Evolutionary conservation across 92 coral and sea anemone genomes (phyloP), one percentile per base, ranked within the genome.

Genomic region (Zoanthus solanderi): DNA sequence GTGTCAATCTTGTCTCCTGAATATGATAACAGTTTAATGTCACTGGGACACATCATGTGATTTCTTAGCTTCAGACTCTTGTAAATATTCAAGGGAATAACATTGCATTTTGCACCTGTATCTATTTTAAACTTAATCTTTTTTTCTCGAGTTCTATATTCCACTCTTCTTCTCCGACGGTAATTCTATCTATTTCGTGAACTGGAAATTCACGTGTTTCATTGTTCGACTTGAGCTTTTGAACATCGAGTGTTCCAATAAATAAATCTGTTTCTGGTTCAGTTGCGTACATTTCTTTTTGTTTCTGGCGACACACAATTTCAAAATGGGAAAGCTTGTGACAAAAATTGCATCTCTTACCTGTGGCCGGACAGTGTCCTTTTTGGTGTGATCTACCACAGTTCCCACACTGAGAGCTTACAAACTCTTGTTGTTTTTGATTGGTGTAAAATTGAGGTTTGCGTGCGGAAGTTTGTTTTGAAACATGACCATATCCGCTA

Each of bases 81-180:
- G 56, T 7, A 46, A 32, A 37, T 12, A 23, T 60, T 17, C 32
- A 63, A 18, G 7, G 85, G 60, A 11, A 80, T 63, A 0, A 80
- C 85, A 71, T 77, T 87, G 76, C 90, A 87, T 31, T 87, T 87
- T 76, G 86, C 78, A 66, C 90, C 90, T 32, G 90, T 78, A 71
- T 87, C 85, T 1, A 78, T 65, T 57, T 87, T 78, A 42, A 87
- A 76, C 5, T 29, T 67, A 6, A 77, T 76, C 56, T 37, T 87
- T 28, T 48, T 77, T 71, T 72, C 76, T 76, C 3, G 11, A 47
- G 32, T 8, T 76, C 14, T 16, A 10, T 44, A 76, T 76, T 48
- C 63, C 63, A 48, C 46, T 72, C 76, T 31, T 32, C 76, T 31
- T 72, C 76, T 72, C 6, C 76, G 17, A 23, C 45, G 23, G 34